Evolutionary conservation across 2,888 invertebrate species (phyloP).

Genomic region (Nephrotoma flavescens): DNA sequence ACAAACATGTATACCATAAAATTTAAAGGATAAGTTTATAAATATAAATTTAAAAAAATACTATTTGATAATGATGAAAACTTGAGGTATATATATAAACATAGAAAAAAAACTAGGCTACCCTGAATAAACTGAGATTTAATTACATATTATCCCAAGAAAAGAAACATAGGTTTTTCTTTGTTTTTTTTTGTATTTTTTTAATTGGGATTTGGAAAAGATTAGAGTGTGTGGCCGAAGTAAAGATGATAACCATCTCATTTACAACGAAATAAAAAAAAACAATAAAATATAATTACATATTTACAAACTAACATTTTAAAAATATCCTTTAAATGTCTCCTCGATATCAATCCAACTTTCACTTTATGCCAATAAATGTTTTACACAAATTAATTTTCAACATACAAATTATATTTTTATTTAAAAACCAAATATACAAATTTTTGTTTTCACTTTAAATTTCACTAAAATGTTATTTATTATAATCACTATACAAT

Average conservation of each 20-base stretch:
- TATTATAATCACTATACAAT: not conserved
- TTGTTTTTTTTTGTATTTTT: not conserved
- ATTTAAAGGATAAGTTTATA: no score
- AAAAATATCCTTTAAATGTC: not conserved
- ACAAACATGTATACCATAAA: not conserved
- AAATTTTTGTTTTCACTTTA: not conserved
- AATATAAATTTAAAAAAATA: no score
- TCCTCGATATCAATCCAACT: not conserved
- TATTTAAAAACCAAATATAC: not conserved
- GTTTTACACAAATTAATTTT: not conserved
- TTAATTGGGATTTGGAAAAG: not conserved
- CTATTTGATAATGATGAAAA: not conserved
- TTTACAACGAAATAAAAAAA: not conserved
- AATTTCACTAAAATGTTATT: not conserved
- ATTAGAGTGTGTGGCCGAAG: not conserved
- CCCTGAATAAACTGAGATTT: not conserved
- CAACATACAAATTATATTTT: not conserved
- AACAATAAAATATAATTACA: no score
- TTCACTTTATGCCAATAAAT: not conserved
- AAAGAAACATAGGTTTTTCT: not conserved
- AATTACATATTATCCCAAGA: not conserved
- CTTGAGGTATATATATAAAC: not conserved
- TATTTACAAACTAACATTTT: not conserved
- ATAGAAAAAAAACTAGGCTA: not conserved
- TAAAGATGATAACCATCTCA: not conserved